Percentiles rank a stretch among this genome's conserved stretches.
phyloP scores from a whole-genome alignment of 2,888 invertebrate genomes.

The Eupithecia dodoneata region DNA sequence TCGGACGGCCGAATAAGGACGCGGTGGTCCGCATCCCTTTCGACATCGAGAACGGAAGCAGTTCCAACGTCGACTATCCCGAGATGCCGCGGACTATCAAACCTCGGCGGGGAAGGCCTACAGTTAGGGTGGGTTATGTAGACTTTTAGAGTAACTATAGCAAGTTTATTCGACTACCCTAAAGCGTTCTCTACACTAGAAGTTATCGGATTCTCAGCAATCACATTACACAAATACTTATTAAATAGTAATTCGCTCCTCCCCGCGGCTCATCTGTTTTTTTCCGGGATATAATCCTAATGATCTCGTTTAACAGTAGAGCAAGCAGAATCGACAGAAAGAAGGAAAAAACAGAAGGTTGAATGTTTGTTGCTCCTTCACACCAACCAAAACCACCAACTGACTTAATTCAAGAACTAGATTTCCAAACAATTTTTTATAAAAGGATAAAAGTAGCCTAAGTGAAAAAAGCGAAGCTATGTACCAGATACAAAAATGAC shows the following conservation, averaged over 20 bases:
- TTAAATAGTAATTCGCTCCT: neutral
- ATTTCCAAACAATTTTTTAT: too few species aligned
- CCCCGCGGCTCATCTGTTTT: neutral
- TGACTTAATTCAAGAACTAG: neutral
- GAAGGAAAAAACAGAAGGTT: too few species aligned
- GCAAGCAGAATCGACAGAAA: too few species aligned
- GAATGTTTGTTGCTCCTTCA: neutral
- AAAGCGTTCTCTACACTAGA: neutral
- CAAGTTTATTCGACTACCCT: neutral
- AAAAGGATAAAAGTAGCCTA: too few species aligned
- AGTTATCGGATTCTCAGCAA: neutral
- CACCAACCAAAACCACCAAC: neutral
- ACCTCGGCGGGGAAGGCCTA: constrained; percentile 73
- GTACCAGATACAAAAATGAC: too few species aligned
- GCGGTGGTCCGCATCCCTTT: constrained; percentile 77
- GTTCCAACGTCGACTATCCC: constrained; percentile 56
- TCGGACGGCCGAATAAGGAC: constrained; percentile 61
- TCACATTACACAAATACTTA: neutral
- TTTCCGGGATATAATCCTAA: neutral
- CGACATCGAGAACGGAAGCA: constrained; percentile 70
- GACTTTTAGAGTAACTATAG: neutral
- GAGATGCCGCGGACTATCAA: constrained; percentile 65
- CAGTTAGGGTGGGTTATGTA: constrained; percentile 60
- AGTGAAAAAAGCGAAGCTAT: neutral
- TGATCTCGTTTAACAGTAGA: too few species aligned